Evolutionary conservation across 2,797 vertebrate species (phyloP).

Genomic region (Hafferia zeledoni): DNA sequence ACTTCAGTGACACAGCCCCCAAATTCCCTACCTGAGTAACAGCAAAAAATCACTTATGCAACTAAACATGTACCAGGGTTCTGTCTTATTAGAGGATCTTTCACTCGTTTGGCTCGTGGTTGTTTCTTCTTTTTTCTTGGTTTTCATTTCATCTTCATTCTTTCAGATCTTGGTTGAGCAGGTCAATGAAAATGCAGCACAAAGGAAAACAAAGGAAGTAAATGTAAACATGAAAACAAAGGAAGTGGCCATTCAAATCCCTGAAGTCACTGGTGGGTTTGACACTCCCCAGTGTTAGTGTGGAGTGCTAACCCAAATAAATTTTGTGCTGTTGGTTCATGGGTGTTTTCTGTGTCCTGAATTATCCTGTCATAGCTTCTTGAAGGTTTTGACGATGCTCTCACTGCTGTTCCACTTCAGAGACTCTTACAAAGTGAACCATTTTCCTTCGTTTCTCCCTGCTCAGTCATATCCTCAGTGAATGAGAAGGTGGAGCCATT

Average conservation of each 20-base stretch:
- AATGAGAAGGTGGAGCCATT: background rate
- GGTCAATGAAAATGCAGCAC: background rate
- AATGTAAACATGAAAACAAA: background rate
- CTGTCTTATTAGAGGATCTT: background rate
- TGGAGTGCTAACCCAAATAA: background rate
- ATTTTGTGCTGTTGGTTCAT: background rate
- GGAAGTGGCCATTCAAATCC: background rate
- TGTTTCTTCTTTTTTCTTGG: accelerated
- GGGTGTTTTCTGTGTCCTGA: background rate
- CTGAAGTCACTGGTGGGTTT: background rate
- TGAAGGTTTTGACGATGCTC: background rate
- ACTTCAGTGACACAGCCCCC: background rate
- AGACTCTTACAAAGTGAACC: background rate
- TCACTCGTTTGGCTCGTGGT: background rate
- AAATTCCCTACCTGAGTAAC: background rate
- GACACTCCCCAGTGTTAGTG: background rate
- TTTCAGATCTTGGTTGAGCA: background rate
- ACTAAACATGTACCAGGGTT: background rate
- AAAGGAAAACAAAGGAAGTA: background rate
- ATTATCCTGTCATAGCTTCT: background rate
- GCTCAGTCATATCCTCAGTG: background rate
- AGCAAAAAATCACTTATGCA: background rate
- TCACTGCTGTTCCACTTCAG: background rate
- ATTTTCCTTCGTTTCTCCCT: background rate
- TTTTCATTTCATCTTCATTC: background rate